phyloP scores from a whole-genome alignment of 2,888 invertebrate species.

The Ephialtes manifestator region DNA sequence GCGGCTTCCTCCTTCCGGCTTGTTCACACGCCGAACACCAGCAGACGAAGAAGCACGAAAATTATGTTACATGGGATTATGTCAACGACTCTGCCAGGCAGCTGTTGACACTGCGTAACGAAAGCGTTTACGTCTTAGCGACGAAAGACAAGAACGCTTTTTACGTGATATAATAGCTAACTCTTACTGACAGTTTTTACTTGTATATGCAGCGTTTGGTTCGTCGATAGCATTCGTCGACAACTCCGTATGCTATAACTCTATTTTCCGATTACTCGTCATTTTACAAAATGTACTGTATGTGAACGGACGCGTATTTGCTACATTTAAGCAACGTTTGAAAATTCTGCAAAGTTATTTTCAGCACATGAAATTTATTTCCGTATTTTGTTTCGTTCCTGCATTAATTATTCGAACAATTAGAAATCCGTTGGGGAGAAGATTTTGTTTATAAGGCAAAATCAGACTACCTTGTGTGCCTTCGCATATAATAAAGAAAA shows the following conservation, averaged over 20 bases:
- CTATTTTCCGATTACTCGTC: neutral
- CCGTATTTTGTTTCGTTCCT: no score
- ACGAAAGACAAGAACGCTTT: neutral
- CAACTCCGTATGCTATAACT: neutral
- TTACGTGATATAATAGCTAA: neutral
- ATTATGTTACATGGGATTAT: conserved; percentile 61
- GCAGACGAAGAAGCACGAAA: conserved; percentile 16
- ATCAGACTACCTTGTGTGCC: no score
- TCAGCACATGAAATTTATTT: no score
- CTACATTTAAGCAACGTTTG: no score
- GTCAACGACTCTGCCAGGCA: conserved; percentile 52
- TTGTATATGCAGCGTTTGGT: neutral
- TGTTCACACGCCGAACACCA: conserved; percentile 32
- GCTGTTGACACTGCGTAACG: conserved; percentile 38
- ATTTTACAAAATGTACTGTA: neutral
- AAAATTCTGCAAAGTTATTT: no score
- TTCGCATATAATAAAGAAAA: no score
- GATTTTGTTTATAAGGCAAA: no score
- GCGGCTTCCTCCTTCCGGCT: conserved; percentile 67
- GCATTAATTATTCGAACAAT: no score
- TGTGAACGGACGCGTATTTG: no score
- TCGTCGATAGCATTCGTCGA: neutral
- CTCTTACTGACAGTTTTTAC: neutral
- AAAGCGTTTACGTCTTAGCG: conserved; percentile 12
- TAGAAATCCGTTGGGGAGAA: no score